Percentiles rank a stretch among this genome's conserved stretches.
phyloP scores from a whole-genome alignment of 1,140 invertebrate species.

The Chrysoperla carnea region DNA sequence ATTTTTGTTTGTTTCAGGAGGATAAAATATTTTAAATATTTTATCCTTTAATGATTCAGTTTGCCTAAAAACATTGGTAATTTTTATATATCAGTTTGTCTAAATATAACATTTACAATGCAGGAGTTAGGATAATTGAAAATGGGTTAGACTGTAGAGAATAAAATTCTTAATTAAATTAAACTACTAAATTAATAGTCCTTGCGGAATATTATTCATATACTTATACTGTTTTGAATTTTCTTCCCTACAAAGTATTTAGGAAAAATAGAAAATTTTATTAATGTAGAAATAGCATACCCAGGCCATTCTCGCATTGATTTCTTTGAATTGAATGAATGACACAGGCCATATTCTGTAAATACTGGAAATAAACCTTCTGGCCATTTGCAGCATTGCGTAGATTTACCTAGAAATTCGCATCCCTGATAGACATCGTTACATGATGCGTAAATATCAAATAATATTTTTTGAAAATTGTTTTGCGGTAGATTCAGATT shows the following conservation, averaged over 20 bases:
- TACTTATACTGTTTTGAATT: no score
- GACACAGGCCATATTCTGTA: slow-evolving; percentile 52
- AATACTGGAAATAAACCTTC: slow-evolving; percentile 38
- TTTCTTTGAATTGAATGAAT: slow-evolving; percentile 43
- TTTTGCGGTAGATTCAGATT: not conserved
- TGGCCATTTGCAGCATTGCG: slow-evolving; percentile 32
- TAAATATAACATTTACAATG: no score
- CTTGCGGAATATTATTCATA: no score
- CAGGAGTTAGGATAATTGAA: no score
- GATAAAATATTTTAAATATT: not conserved
- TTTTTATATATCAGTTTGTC: no score
- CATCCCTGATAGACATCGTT: slow-evolving; percentile 35
- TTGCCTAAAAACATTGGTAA: not conserved
- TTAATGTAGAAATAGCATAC: slow-evolving; percentile 14
- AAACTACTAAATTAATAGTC: no score
- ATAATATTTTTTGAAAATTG: slow-evolving; percentile 2
- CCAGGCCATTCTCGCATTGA: slow-evolving; percentile 29
- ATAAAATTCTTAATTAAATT: no score
- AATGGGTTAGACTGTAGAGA: no score
- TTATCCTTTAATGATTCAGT: not conserved
- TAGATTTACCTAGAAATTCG: slow-evolving; percentile 37
- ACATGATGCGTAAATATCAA: slow-evolving; percentile 15
- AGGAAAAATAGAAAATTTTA: no score
- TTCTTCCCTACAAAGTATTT: no score
- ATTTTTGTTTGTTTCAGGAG: not conserved